Evolutionary conservation across 2,797 vertebrate genomes (phyloP).

Genomic region (Sebastes reedi): DNA sequence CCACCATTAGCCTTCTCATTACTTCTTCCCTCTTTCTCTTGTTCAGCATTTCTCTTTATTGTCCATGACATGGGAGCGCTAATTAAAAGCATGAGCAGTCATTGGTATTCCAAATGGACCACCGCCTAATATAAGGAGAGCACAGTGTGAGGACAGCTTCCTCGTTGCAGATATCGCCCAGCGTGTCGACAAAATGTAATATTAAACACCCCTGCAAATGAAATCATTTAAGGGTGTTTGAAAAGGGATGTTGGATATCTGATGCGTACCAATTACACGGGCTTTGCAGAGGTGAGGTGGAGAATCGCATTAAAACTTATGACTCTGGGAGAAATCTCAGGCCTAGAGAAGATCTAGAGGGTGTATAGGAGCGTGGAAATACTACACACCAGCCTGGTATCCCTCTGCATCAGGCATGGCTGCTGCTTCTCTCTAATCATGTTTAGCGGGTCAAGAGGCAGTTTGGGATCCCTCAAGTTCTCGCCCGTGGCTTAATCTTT

Average conservation of each 20-base stretch:
- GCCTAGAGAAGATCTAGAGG: conserved; percentile 3
- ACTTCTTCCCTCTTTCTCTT: conserved; percentile 65
- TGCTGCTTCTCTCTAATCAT: conserved; percentile 59
- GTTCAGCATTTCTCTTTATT: conserved; percentile 73
- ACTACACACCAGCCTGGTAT: conserved; percentile 6
- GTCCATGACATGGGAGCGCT: conserved; percentile 69
- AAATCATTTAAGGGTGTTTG: conserved; percentile 77
- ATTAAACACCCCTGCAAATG: conserved; percentile 78
- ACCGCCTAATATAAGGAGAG: conserved; percentile 63
- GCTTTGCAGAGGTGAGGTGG: conserved; percentile 60
- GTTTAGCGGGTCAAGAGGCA: conserved; percentile 65
- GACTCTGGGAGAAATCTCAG: conserved; percentile 37
- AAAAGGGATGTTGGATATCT: conserved; percentile 72
- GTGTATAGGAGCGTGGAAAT: background rate
- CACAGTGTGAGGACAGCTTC: conserved; percentile 49
- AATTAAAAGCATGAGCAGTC: conserved; percentile 72
- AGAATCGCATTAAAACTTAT: conserved; percentile 61
- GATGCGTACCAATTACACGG: conserved; percentile 70
- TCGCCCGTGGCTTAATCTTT: conserved; percentile 64
- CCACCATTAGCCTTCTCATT: conserved; percentile 75
- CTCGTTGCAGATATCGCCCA: conserved; percentile 46
- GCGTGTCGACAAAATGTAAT: conserved; percentile 74
- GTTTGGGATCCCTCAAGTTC: conserved; percentile 60
- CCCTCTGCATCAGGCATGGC: conserved; percentile 36
- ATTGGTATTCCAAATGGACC: conserved; percentile 72